phyloP scores from a whole-genome alignment of 2,888 invertebrate species.

The Resseliella maxima region DNA sequence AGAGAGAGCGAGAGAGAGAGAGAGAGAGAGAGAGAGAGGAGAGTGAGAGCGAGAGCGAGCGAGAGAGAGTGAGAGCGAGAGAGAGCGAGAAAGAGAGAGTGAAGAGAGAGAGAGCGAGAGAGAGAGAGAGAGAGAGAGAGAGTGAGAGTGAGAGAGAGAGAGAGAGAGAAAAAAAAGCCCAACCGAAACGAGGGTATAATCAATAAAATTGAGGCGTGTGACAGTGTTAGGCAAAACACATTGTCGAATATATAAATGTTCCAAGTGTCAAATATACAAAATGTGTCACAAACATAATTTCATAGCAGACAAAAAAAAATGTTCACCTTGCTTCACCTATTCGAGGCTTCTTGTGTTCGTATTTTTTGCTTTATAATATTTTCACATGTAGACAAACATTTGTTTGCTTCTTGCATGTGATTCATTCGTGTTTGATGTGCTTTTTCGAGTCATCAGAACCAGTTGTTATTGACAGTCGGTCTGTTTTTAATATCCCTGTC shows the following conservation, averaged over 20 bases:
- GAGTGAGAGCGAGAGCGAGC: background rate
- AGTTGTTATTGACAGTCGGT: conserved; percentile 21
- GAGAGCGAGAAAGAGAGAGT: too few relatives aligned
- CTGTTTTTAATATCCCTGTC: background rate
- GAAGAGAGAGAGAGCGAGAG: background rate
- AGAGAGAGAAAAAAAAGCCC: background rate
- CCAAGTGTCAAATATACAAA: conserved; percentile 23
- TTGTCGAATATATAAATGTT: background rate
- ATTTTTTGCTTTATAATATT: too few relatives aligned
- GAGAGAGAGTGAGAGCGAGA: background rate
- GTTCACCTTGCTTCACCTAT: background rate
- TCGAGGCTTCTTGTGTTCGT: background rate
- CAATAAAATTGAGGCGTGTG: conserved; percentile 10
- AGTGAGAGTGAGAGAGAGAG: background rate
- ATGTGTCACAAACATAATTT: conserved; percentile 41
- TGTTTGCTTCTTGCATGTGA: background rate
- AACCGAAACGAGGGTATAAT: background rate
- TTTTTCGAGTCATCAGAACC: background rate
- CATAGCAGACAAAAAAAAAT: background rate
- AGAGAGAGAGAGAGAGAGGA: too few relatives aligned
- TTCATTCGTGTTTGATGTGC: background rate
- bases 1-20: too few relatives aligned
- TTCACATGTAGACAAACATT: conserved; percentile 20
- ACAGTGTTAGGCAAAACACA: background rate
- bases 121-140: background rate